phyloP scores from a whole-genome alignment of 1,140 invertebrate genomes.

The Macrocentrus cingulum region DNA sequence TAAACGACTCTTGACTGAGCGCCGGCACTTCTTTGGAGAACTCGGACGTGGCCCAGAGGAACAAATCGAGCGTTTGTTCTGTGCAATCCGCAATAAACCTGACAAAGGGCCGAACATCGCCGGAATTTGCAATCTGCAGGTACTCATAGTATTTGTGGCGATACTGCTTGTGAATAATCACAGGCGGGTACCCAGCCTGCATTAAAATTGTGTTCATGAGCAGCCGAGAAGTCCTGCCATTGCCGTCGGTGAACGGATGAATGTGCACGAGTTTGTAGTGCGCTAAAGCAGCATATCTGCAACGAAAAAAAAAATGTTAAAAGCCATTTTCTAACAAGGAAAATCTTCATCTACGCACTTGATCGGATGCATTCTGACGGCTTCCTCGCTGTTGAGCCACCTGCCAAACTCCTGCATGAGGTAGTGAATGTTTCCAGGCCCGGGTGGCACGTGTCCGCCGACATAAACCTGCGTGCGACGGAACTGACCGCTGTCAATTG shows the following conservation, averaged over 20 bases:
- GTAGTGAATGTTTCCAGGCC: constrained; percentile 74
- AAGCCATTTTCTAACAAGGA: not conserved
- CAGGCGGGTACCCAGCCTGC: constrained; percentile 95
- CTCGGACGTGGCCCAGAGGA: constrained; percentile 77
- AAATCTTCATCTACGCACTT: constrained; percentile 61
- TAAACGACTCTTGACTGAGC: constrained; percentile 49
- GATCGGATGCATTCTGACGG: constrained; percentile 81
- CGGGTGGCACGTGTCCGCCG: constrained; percentile 86
- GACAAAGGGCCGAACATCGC: constrained; percentile 90
- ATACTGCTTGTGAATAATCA: constrained; percentile 92
- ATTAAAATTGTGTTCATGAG: constrained; percentile 98
- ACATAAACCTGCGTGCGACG: constrained; percentile 87
- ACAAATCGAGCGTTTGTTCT: constrained; percentile 90
- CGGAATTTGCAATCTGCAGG: constrained; percentile 86
- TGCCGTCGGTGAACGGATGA: constrained; percentile 91
- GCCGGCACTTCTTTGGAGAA: constrained; percentile 58
- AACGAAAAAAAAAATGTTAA: constrained; percentile 13
- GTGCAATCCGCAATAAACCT: constrained; percentile 94
- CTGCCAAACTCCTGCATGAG: constrained; percentile 87
- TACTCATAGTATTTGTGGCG: constrained; percentile 83
- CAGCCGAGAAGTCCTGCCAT: constrained; percentile 90
- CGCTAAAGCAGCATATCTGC: constrained; percentile 84
- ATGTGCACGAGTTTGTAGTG: constrained; percentile 97
- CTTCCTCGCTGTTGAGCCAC: constrained; percentile 89
- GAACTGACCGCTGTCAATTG: constrained; percentile 81